A percentile compares a stretch with the other conserved stretches of the same genome.
phyloP scores from a whole-genome alignment of 2,888 invertebrate genomes.

The Mechanitis messenoides region DNA sequence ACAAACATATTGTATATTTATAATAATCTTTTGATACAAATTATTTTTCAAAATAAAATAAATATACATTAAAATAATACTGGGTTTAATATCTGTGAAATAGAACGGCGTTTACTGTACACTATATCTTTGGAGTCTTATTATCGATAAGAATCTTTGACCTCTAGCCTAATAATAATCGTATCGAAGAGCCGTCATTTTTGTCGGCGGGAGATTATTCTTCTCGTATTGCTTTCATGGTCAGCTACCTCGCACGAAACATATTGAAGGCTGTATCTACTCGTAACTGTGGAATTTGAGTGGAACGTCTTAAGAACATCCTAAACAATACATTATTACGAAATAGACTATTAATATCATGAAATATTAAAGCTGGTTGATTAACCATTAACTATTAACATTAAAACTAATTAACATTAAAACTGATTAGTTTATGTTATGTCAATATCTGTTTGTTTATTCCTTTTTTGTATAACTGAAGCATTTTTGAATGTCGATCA shows the following conservation, averaged over 20 bases:
- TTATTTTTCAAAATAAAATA: no score
- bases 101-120: constrained; percentile 31
- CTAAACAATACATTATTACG: constrained; percentile 8
- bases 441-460: no score
- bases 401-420: no score
- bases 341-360: no score
- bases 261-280: constrained; percentile 12
- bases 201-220: constrained; percentile 50
- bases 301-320: background rate
- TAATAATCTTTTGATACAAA: no score
- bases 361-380: no score
- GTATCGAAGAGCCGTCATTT: constrained; percentile 53
- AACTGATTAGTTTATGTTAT: no score
- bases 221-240: constrained; percentile 39
- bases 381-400: no score
- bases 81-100: constrained; percentile 27
- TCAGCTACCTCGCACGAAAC: constrained; percentile 23
- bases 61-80: background rate
- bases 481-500: no score
- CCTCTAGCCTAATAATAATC: constrained; percentile 66
- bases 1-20: no score
- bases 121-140: constrained; percentile 21
- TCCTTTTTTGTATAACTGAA: no score
- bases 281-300: background rate
- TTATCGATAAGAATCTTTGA: constrained; percentile 60